These are phyloP conservation scores for Bubo scandiacus DNA, from an alignment of 2,113 vertebrate species.

Conservation along the genomic window DNA sequence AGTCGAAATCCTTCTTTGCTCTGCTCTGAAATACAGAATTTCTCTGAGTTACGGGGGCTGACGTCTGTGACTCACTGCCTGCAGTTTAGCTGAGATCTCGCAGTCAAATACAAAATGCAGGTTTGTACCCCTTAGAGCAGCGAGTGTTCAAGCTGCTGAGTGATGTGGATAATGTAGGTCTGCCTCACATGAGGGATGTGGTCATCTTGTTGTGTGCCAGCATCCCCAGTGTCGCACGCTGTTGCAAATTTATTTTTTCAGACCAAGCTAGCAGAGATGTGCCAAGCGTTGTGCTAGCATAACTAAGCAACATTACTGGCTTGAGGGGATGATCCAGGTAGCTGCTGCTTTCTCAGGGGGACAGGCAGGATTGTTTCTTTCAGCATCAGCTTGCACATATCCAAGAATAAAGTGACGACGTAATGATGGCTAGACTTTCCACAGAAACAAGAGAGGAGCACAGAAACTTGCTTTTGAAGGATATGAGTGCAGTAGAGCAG, in stretches of 20 bases:
- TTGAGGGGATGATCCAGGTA: fast-evolving
- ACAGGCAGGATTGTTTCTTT: neutral
- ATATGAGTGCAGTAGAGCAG: neutral
- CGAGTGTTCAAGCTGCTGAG: neutral
- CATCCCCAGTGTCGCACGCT: neutral
- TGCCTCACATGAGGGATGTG: neutral
- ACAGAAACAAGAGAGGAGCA: neutral
- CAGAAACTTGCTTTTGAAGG: neutral
- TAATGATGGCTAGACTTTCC: neutral
- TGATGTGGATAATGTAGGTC: fast-evolving
- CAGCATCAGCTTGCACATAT: neutral
- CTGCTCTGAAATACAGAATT: neutral
- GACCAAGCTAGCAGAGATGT: neutral
- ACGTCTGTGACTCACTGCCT: neutral
- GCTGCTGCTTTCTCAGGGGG: neutral
- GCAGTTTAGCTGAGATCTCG: neutral
- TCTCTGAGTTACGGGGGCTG: neutral
- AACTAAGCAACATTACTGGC: neutral
- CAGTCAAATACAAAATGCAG: neutral
- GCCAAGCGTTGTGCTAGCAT: neutral
- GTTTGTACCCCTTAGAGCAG: neutral
- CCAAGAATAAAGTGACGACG: neutral
- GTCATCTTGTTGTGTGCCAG: neutral
- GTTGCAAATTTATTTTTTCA: neutral
- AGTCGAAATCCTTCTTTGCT: neutral